Conservation (phyloP, 2,888 invertebrate genomes). For the Megaustenia siamemsis region DNA sequence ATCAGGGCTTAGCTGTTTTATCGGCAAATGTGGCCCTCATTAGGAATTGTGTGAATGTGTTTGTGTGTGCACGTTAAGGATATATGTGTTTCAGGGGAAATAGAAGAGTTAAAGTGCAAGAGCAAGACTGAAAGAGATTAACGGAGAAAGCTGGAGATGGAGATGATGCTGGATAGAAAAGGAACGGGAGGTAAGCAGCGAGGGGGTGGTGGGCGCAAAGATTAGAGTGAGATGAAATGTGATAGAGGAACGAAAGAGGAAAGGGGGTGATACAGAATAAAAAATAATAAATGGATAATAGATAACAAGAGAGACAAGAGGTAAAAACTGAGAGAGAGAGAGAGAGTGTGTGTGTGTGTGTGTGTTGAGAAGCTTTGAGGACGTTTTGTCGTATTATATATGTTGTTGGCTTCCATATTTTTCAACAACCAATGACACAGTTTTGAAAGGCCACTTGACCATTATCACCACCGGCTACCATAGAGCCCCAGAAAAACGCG, state of each 20-base stretch:
- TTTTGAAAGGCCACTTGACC: too few relatives aligned
- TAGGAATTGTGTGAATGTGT: too few relatives aligned
- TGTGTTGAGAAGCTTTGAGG: background rate
- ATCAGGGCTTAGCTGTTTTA: too few relatives aligned
- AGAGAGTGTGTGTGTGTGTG: background rate
- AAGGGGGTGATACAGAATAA: background rate
- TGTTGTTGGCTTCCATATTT: background rate
- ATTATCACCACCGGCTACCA: too few relatives aligned
- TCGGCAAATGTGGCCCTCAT: too few relatives aligned
- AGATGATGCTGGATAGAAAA: background rate
- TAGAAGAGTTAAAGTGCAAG: background rate
- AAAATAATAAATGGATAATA: background rate
- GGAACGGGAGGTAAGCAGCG: background rate
- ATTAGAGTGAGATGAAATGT: background rate
- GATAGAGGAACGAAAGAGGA: background rate
- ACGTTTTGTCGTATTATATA: background rate
- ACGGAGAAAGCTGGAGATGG: too few relatives aligned
- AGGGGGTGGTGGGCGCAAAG: background rate
- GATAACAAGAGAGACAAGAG: constrained; percentile 11
- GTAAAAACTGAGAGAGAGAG: background rate
- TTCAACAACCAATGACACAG: too few relatives aligned
- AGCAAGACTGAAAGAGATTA: background rate
- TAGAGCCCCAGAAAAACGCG: too few relatives aligned
- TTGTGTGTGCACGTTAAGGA: background rate
- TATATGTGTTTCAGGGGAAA: background rate